Evolutionary conservation across 2,888 invertebrate species (phyloP).

Genomic region (Drosophila mimetica): DNA sequence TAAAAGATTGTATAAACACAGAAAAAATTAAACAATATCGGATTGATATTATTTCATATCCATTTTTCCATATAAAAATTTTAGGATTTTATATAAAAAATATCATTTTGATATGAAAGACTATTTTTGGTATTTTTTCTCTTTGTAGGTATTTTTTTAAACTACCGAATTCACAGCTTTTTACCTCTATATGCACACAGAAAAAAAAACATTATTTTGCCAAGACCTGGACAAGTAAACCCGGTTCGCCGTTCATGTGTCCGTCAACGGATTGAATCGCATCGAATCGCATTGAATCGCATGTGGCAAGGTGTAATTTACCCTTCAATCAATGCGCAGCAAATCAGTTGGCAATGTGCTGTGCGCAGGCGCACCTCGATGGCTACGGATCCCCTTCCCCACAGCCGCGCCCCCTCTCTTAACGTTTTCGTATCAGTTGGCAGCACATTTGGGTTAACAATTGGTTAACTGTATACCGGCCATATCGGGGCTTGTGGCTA

Average conservation of each 20-base stretch:
- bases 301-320: slow-evolving; percentile 80
- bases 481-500: slow-evolving; percentile 58
- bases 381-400: not conserved
- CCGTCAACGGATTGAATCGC: slow-evolving; percentile 42
- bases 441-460: slow-evolving; percentile 80
- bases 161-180: not conserved
- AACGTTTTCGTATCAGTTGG: slow-evolving; percentile 63
- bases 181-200: not conserved
- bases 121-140: too few relatives aligned
- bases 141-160: too few relatives aligned
- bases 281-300: slow-evolving; percentile 64
- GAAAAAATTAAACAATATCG: too few relatives aligned
- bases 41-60: too few relatives aligned
- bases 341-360: slow-evolving; percentile 77
- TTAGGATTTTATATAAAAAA: too few relatives aligned
- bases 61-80: too few relatives aligned
- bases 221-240: slow-evolving; percentile 16
- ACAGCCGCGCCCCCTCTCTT: not conserved
- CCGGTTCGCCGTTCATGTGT: slow-evolving; percentile 18
- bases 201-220: slow-evolving; percentile 1
- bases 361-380: slow-evolving; percentile 68
- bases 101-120: too few relatives aligned
- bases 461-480: slow-evolving; percentile 72
- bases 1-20: too few relatives aligned
- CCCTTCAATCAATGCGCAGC: slow-evolving; percentile 80